Conservation (phyloP, 2,797 vertebrate species). For the Xiphophorus birchmanni region DNA sequence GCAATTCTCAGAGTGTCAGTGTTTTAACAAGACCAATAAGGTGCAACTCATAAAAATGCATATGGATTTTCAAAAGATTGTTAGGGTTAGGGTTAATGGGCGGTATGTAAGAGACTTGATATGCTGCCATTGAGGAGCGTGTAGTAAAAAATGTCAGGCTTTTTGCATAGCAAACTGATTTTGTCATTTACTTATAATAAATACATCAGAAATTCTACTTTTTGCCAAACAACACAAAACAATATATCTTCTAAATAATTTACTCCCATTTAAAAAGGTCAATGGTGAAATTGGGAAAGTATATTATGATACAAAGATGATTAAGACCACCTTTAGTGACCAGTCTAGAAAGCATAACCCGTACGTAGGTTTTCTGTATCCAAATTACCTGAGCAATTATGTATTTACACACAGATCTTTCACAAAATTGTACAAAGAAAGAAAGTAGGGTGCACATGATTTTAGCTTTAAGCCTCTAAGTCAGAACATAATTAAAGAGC, state of each 20-base stretch:
- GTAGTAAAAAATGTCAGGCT: neutral
- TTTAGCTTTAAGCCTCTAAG: neutral
- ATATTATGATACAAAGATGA: neutral
- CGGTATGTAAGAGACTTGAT: neutral
- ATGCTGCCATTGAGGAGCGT: neutral
- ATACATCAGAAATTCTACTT: neutral
- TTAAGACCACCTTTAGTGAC: neutral
- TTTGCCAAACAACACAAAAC: neutral
- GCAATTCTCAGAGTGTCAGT: neutral
- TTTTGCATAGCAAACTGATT: neutral
- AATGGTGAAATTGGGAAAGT: neutral
- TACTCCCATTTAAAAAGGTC: neutral
- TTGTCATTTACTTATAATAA: neutral
- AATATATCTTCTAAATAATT: conserved; percentile 5
- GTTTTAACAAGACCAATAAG: neutral
- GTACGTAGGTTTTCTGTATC: neutral
- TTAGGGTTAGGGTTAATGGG: neutral
- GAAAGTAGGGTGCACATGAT: neutral
- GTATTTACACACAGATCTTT: neutral
- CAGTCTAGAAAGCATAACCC: neutral
- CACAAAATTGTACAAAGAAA: neutral
- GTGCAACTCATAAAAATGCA: neutral
- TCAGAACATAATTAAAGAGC: conserved; percentile 7
- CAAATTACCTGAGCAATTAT: conserved; percentile 8
- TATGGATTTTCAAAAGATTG: neutral